These are phyloP conservation scores for Tilapia sparmanii DNA, from an alignment of 2,113 vertebrate genomes.

Conservation along the genomic window DNA sequence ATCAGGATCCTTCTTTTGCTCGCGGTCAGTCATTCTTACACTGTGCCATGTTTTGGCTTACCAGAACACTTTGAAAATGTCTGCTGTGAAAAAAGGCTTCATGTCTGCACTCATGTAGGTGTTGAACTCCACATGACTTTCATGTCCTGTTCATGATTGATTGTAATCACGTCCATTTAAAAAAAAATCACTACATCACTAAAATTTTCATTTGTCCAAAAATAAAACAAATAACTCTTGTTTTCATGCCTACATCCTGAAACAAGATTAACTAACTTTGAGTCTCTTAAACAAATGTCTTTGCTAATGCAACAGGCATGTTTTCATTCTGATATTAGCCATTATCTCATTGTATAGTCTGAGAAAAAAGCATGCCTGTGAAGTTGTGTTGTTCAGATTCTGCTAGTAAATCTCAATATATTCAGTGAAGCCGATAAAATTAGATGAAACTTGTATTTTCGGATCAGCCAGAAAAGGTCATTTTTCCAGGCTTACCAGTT, in stretches of 20 bases:
- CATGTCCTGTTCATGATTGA: neutral
- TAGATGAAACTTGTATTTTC: neutral
- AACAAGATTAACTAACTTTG: neutral
- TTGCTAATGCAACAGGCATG: neutral
- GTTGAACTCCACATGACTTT: neutral
- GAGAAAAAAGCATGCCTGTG: neutral
- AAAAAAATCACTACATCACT: neutral
- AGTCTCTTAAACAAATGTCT: neutral
- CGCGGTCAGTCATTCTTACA: fast-evolving
- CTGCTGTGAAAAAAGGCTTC: neutral
- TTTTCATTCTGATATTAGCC: neutral
- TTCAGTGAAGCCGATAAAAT: neutral
- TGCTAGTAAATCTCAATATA: neutral
- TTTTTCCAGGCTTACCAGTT: neutral
- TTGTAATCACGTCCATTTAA: neutral
- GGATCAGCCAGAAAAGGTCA: neutral
- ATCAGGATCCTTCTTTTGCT: neutral
- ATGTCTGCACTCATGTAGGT: neutral
- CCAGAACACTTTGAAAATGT: neutral
- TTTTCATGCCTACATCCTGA: neutral
- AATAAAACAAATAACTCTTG: fast-evolving
- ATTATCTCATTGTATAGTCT: neutral
- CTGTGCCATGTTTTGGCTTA: neutral
- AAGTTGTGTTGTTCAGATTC: neutral
- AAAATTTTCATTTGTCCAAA: neutral